Conservation (phyloP, 2,797 vertebrate species). For the Falco novaeseelandiae region DNA sequence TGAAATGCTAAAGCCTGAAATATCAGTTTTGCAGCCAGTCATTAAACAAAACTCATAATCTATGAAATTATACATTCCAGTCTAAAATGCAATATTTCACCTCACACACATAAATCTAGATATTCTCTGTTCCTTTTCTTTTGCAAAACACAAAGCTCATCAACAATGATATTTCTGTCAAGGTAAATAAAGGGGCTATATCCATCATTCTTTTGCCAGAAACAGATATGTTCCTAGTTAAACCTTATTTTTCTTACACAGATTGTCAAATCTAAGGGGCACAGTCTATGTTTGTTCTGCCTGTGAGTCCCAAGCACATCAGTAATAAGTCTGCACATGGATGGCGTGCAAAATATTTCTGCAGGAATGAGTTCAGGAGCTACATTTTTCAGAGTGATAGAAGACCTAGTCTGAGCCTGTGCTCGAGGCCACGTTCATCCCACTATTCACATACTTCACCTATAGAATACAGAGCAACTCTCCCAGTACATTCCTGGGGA, state of each 20-base stretch:
- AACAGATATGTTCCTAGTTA: slow-evolving; percentile 37
- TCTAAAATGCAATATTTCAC: slow-evolving; percentile 52
- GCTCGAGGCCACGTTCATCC: not conserved
- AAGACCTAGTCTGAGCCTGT: not conserved
- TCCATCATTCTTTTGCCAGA: slow-evolving; percentile 48
- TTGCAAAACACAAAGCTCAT: slow-evolving; percentile 16
- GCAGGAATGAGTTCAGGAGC: not conserved
- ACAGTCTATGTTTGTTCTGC: not conserved
- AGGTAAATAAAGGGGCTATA: slow-evolving; percentile 34
- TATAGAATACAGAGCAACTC: not conserved
- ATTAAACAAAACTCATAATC: slow-evolving; percentile 64
- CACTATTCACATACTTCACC: not conserved
- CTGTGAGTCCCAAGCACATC: not conserved
- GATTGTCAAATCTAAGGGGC: slow-evolving; percentile 12
- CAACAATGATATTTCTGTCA: slow-evolving; percentile 48
- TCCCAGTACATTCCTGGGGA: not conserved
- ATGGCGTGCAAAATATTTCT: not conserved
- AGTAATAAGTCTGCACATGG: not conserved
- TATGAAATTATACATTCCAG: slow-evolving; percentile 51
- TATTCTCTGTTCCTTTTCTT: slow-evolving; percentile 20
- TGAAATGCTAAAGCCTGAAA: slow-evolving; percentile 40
- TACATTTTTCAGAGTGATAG: not conserved
- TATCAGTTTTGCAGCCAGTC: slow-evolving; percentile 47
- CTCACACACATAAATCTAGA: not conserved
- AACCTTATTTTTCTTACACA: slow-evolving; percentile 47